Percentiles rank a stretch among this genome's conserved stretches.
Conservation (phyloP, 2,113 vertebrate species). For the Aptenodytes forsteri region DNA sequence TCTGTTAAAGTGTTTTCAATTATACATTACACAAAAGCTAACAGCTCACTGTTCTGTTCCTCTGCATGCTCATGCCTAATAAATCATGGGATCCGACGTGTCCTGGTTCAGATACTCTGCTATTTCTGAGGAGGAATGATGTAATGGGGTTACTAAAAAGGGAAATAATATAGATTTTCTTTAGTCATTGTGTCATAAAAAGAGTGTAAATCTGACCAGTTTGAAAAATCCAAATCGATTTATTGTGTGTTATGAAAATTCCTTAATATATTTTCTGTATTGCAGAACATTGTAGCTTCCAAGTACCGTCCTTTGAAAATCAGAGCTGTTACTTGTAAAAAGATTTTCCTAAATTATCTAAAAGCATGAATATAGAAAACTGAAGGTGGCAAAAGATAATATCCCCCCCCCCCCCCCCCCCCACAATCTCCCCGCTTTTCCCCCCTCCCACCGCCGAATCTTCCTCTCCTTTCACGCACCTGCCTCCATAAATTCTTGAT, state of each 20-base stretch:
- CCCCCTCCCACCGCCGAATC: too few relatives aligned
- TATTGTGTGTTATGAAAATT: not conserved
- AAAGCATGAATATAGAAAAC: not conserved
- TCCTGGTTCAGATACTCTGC: not conserved
- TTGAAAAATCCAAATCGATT: not conserved
- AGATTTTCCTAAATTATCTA: not conserved
- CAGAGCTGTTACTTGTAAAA: not conserved
- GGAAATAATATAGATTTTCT: slow-evolving; percentile 21
- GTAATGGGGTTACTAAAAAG: slow-evolving; percentile 34
- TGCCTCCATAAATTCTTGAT: not conserved
- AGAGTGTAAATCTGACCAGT: not conserved
- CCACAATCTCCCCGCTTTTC: too few relatives aligned
- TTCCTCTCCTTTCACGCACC: too few relatives aligned
- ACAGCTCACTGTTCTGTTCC: not conserved
- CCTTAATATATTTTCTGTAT: not conserved
- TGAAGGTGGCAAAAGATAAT: not conserved
- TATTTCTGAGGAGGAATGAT: not conserved
- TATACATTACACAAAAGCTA: not conserved
- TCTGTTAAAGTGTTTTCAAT: not conserved
- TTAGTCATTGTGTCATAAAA: not conserved
- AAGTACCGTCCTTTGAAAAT: not conserved
- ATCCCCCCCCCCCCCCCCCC: not conserved
- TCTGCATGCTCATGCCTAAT: not conserved
- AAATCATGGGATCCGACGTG: not conserved
- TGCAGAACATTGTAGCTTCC: not conserved